Percentiles rank a stretch among this genome's conserved stretches.
phyloP scores from a whole-genome alignment of 2,888 invertebrate species.

The Vannuccia rotundouncinata region DNA sequence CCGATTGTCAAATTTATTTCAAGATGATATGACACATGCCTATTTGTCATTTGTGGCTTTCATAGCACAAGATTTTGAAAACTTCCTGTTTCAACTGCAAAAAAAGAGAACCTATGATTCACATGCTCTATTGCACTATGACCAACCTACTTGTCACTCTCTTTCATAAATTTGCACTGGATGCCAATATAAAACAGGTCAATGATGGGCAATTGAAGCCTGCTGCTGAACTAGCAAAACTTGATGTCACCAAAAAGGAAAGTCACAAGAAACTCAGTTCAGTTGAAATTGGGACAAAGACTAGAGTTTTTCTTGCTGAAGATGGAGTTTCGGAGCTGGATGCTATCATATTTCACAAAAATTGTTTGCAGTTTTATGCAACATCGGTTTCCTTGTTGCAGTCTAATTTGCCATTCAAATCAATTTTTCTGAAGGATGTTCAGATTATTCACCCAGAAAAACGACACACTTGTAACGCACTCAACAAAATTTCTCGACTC shows the following conservation, averaged over 20 bases:
- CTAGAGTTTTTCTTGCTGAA: no score
- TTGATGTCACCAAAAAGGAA: not conserved
- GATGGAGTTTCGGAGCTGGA: not conserved
- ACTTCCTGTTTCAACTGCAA: not conserved
- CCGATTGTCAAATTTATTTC: not conserved
- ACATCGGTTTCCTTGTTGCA: not conserved
- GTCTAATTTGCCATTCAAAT: not conserved
- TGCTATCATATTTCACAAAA: not conserved
- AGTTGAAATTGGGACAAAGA: not conserved
- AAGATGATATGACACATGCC: not conserved
- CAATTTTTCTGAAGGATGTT: not conserved
- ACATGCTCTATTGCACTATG: no score
- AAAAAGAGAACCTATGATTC: no score
- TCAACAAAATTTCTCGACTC: not conserved
- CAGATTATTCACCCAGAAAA: conserved; percentile 1
- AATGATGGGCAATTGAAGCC: not conserved
- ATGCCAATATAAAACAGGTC: not conserved
- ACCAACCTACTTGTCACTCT: no score
- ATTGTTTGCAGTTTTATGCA: conserved; percentile 21
- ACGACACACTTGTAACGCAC: not conserved
- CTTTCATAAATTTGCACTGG: not conserved
- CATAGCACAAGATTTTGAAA: not conserved
- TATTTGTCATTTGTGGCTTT: conserved; percentile 1
- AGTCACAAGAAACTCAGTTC: not conserved
- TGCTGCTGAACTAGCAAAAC: not conserved